Percentiles rank a stretch among this genome's conserved stretches.
Evolutionary conservation across 1,140 invertebrate species (phyloP).

Genomic region (Vanessa atalanta): DNA sequence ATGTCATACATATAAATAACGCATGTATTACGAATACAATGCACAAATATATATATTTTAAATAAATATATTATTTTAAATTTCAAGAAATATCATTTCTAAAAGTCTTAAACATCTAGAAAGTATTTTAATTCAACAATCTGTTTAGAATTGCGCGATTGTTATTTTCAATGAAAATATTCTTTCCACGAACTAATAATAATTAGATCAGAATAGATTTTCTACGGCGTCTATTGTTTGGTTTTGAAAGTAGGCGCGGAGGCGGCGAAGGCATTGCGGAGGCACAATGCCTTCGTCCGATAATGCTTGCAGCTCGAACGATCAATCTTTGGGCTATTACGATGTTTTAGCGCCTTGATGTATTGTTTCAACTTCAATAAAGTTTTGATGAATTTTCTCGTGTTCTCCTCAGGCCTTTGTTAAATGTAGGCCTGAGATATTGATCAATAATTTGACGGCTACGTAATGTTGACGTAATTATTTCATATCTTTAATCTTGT

Average conservation of each 20-base stretch:
- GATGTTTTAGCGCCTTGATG: slow-evolving; percentile 79
- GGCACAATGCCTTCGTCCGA: slow-evolving; percentile 64
- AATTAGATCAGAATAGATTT: slow-evolving; percentile 63
- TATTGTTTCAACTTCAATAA: slow-evolving; percentile 80
- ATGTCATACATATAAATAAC: no score
- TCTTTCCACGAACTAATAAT: slow-evolving; percentile 6
- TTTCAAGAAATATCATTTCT: no score
- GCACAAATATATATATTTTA: no score
- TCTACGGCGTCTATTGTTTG: slow-evolving; percentile 56
- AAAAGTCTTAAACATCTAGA: neutral
- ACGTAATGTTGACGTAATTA: slow-evolving; percentile 68
- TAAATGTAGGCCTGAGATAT: slow-evolving; percentile 69
- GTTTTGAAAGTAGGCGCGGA: slow-evolving; percentile 48
- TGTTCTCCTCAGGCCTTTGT: slow-evolving; percentile 71
- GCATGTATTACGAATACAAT: no score
- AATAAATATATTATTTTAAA: no score
- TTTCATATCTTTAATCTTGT: slow-evolving; percentile 51
- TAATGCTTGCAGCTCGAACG: slow-evolving; percentile 71
- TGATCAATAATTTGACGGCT: slow-evolving; percentile 74
- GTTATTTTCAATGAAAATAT: slow-evolving; percentile 9
- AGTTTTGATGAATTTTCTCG: slow-evolving; percentile 79
- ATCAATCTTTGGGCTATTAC: slow-evolving; percentile 79
- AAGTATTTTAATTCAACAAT: neutral
- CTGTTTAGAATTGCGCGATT: neutral
- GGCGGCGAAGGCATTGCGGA: slow-evolving; percentile 37